phyloP scores from a whole-genome alignment of 2,888 invertebrate species.

The Atethmia centrago region DNA sequence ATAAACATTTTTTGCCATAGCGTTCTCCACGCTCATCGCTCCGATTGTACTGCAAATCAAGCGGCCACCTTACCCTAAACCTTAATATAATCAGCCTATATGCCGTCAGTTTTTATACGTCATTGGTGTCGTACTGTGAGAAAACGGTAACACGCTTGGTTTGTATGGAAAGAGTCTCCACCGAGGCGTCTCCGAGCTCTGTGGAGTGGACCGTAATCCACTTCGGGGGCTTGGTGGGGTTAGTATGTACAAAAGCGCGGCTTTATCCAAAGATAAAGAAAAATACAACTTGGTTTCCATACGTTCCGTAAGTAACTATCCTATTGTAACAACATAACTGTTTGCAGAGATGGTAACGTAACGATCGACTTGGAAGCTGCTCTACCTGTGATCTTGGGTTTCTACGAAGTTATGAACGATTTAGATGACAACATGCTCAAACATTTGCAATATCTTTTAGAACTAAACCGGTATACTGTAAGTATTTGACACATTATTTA shows the following conservation, averaged over 20 bases:
- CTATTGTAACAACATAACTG: not conserved
- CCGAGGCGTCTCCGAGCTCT: too few relatives aligned
- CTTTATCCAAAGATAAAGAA: not conserved
- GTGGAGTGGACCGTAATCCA: too few relatives aligned
- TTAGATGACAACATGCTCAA: constrained; percentile 57
- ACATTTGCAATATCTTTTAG: constrained; percentile 75
- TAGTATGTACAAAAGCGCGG: not conserved
- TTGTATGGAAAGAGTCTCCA: too few relatives aligned
- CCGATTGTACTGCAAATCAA: not conserved
- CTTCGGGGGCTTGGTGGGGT: not conserved
- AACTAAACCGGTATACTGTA: constrained; percentile 80
- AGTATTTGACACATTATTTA: constrained; percentile 45
- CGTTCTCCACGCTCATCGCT: not conserved
- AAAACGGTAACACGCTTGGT: too few relatives aligned
- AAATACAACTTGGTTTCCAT: not conserved
- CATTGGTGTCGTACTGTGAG: not conserved
- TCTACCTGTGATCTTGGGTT: constrained; percentile 76
- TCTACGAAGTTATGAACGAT: constrained; percentile 69
- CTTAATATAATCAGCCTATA: not conserved
- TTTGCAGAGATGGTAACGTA: constrained; percentile 76
- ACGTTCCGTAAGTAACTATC: not conserved
- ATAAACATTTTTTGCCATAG: not conserved
- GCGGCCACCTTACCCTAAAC: not conserved
- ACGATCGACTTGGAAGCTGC: constrained; percentile 70
- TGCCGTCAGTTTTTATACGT: not conserved